Percentiles rank a stretch among this genome's conserved stretches.
Conservation (phyloP, 2,888 invertebrate genomes). For the Cryptophagus acutangulus region DNA sequence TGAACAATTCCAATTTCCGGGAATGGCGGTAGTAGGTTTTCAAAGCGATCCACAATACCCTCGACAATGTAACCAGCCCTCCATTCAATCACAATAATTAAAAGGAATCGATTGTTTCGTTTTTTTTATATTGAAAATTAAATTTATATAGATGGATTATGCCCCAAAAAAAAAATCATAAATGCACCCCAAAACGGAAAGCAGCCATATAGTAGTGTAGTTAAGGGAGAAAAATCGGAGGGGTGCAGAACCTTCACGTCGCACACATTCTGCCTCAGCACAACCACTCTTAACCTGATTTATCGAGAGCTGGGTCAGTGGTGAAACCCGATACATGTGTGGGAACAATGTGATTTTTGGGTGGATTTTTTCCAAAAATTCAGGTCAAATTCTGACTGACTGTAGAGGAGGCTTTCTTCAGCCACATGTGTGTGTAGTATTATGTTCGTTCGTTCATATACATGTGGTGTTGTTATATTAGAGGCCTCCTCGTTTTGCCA, state of each 20-base stretch:
- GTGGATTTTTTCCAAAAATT: too few relatives aligned
- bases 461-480: too few relatives aligned
- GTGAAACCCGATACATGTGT: constrained; percentile 37
- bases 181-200: constrained; percentile 1
- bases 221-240: not conserved
- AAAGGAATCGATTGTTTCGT: too few relatives aligned
- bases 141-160: too few relatives aligned
- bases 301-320: constrained; percentile 37
- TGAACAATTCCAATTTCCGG: constrained; percentile 40
- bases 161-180: constrained; percentile 4
- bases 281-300: constrained; percentile 31
- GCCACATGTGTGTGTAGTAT: too few relatives aligned
- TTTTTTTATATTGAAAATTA: too few relatives aligned
- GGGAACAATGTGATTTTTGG: constrained; percentile 35
- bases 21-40: not conserved
- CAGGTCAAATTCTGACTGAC: too few relatives aligned
- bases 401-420: constrained; percentile 35
- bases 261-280: constrained; percentile 10
- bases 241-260: not conserved
- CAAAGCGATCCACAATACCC: too few relatives aligned
- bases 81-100: too few relatives aligned
- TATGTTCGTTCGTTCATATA: too few relatives aligned
- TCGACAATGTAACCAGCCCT: too few relatives aligned
- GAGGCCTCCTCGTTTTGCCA: constrained; percentile 31
- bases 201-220: not conserved